Evolutionary conservation across 2,888 invertebrate species (phyloP).

Genomic region (Pyrrhosoma nymphula): DNA sequence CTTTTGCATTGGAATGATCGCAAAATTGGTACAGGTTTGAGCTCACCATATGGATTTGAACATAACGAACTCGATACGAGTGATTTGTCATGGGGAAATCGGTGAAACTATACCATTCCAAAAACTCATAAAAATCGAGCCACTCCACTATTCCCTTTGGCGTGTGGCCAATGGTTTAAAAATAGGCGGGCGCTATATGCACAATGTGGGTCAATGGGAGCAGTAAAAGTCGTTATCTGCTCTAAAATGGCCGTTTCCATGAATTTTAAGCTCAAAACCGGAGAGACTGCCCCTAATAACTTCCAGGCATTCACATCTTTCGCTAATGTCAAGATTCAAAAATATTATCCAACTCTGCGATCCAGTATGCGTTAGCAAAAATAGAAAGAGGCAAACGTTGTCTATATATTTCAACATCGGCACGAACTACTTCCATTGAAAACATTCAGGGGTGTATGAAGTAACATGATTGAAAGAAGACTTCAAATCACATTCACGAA

Average conservation of each 20-base stretch:
- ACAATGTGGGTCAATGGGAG: neutral
- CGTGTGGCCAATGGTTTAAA: neutral
- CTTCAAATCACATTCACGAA: too few species aligned
- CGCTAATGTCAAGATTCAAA: neutral
- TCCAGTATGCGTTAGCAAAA: too few species aligned
- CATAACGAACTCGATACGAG: neutral
- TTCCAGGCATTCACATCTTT: neutral
- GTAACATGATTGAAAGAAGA: too few species aligned
- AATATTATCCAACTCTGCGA: neutral
- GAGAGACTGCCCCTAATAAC: neutral
- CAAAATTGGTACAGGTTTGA: neutral
- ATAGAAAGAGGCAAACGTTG: neutral
- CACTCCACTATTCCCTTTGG: neutral
- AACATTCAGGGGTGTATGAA: too few species aligned
- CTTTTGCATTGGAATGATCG: neutral
- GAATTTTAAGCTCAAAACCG: neutral
- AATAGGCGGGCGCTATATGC: neutral
- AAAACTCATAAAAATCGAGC: neutral
- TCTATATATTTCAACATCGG: neutral
- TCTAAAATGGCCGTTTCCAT: neutral
- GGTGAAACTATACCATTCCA: neutral
- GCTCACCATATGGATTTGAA: neutral
- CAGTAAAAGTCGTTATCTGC: neutral
- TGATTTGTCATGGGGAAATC: neutral
- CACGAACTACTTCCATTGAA: neutral